Percentiles rank a stretch among this genome's conserved stretches.
These are phyloP conservation scores for Pherbina coryleti DNA, from an alignment of 2,888 invertebrate genomes.

Conservation along the genomic window DNA sequence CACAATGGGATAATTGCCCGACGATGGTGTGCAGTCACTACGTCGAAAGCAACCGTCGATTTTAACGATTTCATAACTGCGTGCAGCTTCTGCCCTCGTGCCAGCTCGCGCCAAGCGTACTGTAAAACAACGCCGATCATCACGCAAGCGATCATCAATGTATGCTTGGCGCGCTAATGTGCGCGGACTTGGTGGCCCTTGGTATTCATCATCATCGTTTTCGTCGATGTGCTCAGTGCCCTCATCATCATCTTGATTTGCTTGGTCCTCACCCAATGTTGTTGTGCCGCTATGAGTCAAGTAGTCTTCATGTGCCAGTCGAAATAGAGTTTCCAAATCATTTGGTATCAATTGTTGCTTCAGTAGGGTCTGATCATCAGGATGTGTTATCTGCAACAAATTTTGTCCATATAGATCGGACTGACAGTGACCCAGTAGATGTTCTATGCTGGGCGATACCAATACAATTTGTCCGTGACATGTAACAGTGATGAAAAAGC, in stretches of 20 bases:
- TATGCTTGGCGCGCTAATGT: constrained; percentile 55
- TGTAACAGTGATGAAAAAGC: constrained; percentile 85
- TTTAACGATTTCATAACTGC: constrained; percentile 77
- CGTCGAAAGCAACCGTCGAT: constrained; percentile 77
- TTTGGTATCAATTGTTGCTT: constrained; percentile 75
- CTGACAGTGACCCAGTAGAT: constrained; percentile 87
- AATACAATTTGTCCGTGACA: constrained; percentile 86
- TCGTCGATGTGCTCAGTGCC: constrained; percentile 71
- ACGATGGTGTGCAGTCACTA: constrained; percentile 72
- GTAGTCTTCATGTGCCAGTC: constrained; percentile 38
- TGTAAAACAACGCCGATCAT: constrained; percentile 73
- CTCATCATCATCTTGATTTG: constrained; percentile 53
- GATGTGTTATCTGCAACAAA: constrained; percentile 83
- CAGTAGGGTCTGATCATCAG: constrained; percentile 81
- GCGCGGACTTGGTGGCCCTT: constrained; percentile 52
- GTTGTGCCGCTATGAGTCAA: constrained; percentile 32
- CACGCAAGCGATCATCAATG: constrained; percentile 66
- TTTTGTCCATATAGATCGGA: constrained; percentile 87
- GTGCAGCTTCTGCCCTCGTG: constrained; percentile 78
- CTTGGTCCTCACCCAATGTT: constrained; percentile 40
- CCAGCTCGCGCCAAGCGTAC: constrained; percentile 77
- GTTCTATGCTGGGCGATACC: constrained; percentile 89
- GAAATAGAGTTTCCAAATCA: constrained; percentile 67
- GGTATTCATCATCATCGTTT: constrained; percentile 33
- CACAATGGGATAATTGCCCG: constrained; percentile 69